Base-by-base conservation (phyloP, 2,797 vertebrate genomes). In the Acropternis orthonyx region DNA sequence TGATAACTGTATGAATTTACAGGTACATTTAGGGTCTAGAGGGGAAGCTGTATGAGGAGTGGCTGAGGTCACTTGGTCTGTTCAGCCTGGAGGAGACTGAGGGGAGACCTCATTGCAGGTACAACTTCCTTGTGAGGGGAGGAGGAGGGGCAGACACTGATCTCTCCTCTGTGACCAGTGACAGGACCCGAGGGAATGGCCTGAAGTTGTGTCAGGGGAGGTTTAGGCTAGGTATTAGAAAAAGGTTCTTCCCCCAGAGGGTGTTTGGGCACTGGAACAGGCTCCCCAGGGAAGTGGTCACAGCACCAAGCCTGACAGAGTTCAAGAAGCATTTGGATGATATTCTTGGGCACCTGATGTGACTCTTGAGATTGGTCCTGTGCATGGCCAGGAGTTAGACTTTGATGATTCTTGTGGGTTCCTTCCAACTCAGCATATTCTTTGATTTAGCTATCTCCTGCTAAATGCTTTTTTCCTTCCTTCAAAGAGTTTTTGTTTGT, bases 111-210 rank as follows among this genome's bases (percentile, higher is more conserved):
- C 71, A n/a, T 12, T 23, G 27, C 23, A 9, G 10, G 43, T 62
- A 0, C 10, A 10, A 4, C 21, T 63, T 41, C 10, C 26, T 43
- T 12, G 1, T 16, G 36, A 13, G 12, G 24, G 17, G 9, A 18
- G 7, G 14, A 27, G 28, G 27, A 36, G 32, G 7, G 14, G 3
- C 26, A 13, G 12, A 4, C 13, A 19, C 22, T 1, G 0, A 18
- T 58, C 44, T 66, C 6, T 30, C 32, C 34, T 19, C 17, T 41
- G 10, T 67, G 30, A 32, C 14, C 6, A 34, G 16, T 27, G 24
- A 48, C 4, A 8, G 19, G 26, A 28, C n/a, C 34, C 4, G 7
- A 28, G 16, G 13, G 27, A 75, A 16, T 20, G 32, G 11, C 12
- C 9, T 46, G 27, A 55, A 32, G 8, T 2, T 7, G 32, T 28